Conservation (phyloP, 2,113 vertebrate genomes). For the Proteles cristata region DNA sequence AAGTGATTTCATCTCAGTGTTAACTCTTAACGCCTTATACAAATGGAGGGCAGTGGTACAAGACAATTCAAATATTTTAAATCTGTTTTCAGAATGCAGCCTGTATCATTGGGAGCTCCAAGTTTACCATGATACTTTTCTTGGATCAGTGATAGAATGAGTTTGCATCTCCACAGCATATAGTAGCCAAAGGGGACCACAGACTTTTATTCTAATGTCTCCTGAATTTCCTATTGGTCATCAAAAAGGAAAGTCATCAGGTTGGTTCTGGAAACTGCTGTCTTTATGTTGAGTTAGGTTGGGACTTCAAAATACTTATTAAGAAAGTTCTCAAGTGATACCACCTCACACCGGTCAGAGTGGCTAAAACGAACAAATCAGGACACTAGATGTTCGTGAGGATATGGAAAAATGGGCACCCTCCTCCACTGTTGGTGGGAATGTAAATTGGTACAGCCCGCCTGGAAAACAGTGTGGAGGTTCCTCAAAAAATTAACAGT, state of each 20-base stretch:
- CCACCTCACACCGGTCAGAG: no score
- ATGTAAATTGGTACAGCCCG: no score
- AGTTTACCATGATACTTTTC: neutral
- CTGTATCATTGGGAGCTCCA: neutral
- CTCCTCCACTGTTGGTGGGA: no score
- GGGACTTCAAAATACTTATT: conserved; percentile 33
- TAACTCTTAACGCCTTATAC: conserved; percentile 28
- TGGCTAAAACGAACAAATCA: no score
- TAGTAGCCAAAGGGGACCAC: neutral
- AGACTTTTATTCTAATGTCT: conserved; percentile 18
- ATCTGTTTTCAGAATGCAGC: conserved; percentile 9
- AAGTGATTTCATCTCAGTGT: conserved; percentile 22
- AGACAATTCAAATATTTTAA: neutral
- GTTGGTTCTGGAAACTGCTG: neutral
- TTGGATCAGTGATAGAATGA: conserved; percentile 18
- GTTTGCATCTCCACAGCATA: neutral
- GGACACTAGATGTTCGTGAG: no score
- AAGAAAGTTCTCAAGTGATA: neutral
- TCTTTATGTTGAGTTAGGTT: neutral
- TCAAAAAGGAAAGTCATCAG: neutral
- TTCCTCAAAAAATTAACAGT: no score
- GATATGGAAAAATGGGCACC: no score
- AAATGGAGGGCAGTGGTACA: neutral
- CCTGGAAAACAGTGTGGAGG: no score
- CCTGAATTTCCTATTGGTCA: neutral